Evolutionary conservation across 2,888 invertebrate genomes (phyloP), one percentile per base, ranked within the genome.

Genomic region (Microdon myrmicae): DNA sequence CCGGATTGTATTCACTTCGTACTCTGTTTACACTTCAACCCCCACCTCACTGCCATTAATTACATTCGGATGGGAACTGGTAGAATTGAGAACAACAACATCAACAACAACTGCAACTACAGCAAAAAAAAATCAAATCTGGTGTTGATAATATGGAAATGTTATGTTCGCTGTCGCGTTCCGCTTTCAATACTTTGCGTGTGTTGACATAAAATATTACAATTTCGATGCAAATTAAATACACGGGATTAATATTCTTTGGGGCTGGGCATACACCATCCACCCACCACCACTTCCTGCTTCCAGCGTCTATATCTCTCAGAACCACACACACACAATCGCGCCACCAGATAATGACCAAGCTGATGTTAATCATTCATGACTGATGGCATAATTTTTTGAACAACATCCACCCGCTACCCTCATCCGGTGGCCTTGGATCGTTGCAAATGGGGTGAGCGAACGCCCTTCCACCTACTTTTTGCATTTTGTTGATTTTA

Each of bases 191-290:
- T 29, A 29, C 19, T 39, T 19, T 20, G 29, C 19, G 49, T 58
- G 58, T 64, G 64, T 64, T 64, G 64, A 64, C 64, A 58, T 64
- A 64, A 64, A 64, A 64, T 64, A 64, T 64, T 58, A 64, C 64
- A 58, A 51, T 58, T 37, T 53, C 47, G 58, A 64, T 58, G 64
- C 58, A 58, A 58, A 64, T 64, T 64, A 58, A 64, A 64, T 58
- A 41, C 58, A 32, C 47, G 35, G 51, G 58, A 64, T 64, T 64
- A 47, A 58, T 64, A 53, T 64, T 53, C 31, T 56, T 10, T 2
- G 17, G 22, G 9, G 31, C 32, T 20, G 9, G 17, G 26, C 44
- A 22, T 14, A n/a, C n/a, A n/a, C n/a, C n/a, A n/a, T n/a, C n/a
- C n/a, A n/a, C n/a, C n/a, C n/a, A n/a, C n/a, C n/a, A n/a, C n/a